Conservation (phyloP, 2,113 vertebrate genomes). For the Pristiophorus japonicus region DNA sequence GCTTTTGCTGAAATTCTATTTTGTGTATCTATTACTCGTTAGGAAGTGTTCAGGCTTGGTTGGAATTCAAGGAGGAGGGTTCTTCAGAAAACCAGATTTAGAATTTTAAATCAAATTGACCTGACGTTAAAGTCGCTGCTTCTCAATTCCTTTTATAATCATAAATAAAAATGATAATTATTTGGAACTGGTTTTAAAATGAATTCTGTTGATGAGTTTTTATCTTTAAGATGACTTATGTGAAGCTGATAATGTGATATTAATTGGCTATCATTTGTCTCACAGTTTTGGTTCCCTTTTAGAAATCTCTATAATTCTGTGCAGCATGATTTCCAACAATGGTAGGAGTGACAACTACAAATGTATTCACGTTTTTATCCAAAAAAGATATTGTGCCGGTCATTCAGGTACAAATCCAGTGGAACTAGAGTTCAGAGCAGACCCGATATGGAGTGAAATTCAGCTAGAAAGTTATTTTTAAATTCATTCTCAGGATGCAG, state of each 20-base stretch:
- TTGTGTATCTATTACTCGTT: background rate
- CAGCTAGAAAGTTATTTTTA: background rate
- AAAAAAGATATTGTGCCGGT: background rate
- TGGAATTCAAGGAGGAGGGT: background rate
- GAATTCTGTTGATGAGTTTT: background rate
- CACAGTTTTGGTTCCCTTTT: background rate
- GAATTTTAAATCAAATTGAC: background rate
- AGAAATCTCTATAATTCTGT: background rate
- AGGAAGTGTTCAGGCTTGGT: background rate
- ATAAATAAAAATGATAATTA: background rate
- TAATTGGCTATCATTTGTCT: background rate
- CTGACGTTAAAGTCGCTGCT: background rate
- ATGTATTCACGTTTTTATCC: background rate
- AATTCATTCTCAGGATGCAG: background rate
- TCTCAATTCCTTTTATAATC: background rate
- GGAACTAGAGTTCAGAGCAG: too few relatives aligned
- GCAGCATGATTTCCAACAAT: background rate
- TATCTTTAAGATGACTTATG: background rate
- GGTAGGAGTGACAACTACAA: background rate
- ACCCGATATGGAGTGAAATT: background rate
- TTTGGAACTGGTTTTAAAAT: background rate
- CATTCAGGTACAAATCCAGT: background rate
- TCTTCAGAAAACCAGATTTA: background rate
- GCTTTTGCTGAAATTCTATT: background rate
- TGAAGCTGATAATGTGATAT: background rate